Evolutionary conservation across 2,797 vertebrate genomes (phyloP), one percentile per base, ranked within the genome.

Genomic region (Epinephelus coioides): DNA sequence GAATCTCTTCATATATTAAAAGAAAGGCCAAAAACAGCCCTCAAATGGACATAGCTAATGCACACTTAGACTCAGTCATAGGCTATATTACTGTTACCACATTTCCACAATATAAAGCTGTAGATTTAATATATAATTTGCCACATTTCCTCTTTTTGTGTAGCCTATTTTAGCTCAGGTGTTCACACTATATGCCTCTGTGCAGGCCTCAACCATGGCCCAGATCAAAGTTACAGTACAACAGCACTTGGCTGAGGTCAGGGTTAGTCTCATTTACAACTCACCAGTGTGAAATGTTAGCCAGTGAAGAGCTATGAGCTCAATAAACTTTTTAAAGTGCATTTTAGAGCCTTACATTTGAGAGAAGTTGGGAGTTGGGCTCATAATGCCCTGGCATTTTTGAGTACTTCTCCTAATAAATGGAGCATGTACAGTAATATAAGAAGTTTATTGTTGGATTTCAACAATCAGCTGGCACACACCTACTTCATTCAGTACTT

Each of bases 251-350:
- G 27, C 65, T 47, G 25, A 62, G n/a, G 30, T 69, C 60, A 60
- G 47, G 38, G 47, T 71, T 6, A 72, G 34, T 18, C 44, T 60
- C 73, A 56, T 57, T 72, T 38, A 71, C 27, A 59, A 30, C 66
- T 69, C 43, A 38, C 5, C 56, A 72, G 6, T 63, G 50, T 72
- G 34, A 76, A 76, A 50, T 50, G 54, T 55, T 55, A 49, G 67
- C 23, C 55, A 55, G 53, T 66, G 30, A 66, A 50, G 43, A 43
- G 40, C 49, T 57, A 46, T 11, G 51, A 57, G 63, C 51, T 73
- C 69, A 62, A 67, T 68, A 68, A 67, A 68, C 10, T 13, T 63
- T 66, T 81, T 69, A 69, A 76, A 70, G 68, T 44, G 55, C 57
- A 67, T 67, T 71, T 71, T 55, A 71, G 47, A 75, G 67, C 27